These are phyloP conservation scores for Phoxinus phoxinus DNA, from an alignment of 2,113 vertebrate genomes.

Conservation along the genomic window DNA sequence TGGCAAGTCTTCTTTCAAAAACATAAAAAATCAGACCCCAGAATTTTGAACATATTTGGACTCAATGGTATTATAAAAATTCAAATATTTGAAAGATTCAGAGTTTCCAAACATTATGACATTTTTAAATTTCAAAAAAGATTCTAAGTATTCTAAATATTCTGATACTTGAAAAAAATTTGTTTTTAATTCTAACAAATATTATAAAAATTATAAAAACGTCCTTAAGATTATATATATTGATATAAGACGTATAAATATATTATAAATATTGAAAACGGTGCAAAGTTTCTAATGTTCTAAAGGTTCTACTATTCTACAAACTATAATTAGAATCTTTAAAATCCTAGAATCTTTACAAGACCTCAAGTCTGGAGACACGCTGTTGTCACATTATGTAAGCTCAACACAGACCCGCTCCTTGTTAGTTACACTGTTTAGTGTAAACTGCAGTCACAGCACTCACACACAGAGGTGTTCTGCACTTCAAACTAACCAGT, in stretches of 20 bases:
- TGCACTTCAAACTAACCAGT: not conserved
- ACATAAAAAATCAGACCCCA: not conserved
- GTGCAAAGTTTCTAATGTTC: not conserved
- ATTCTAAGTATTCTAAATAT: too few relatives aligned
- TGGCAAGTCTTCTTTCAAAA: not conserved
- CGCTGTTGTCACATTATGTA: constrained; percentile 39
- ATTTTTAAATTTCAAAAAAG: not conserved
- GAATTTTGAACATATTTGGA: not conserved
- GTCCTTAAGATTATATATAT: too few relatives aligned
- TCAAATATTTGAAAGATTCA: not conserved
- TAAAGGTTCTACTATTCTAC: not conserved
- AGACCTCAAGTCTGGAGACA: constrained; percentile 21
- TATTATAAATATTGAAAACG: too few relatives aligned
- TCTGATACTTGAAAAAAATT: too few relatives aligned
- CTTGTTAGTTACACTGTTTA: constrained; percentile 13
- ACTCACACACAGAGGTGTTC: not conserved
- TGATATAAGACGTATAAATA: too few relatives aligned
- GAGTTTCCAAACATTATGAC: not conserved
- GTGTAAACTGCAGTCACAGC: constrained; percentile 31
- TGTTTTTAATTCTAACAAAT: too few relatives aligned
- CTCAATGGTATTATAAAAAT: too few relatives aligned
- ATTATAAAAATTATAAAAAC: too few relatives aligned
- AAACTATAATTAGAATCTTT: not conserved
- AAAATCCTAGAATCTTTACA: not conserved
- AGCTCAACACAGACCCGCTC: not conserved